Evolutionary conservation across 2,113 vertebrate species (phyloP), one percentile per base, ranked within the genome.

Genomic region (Salvelinus sp.): DNA sequence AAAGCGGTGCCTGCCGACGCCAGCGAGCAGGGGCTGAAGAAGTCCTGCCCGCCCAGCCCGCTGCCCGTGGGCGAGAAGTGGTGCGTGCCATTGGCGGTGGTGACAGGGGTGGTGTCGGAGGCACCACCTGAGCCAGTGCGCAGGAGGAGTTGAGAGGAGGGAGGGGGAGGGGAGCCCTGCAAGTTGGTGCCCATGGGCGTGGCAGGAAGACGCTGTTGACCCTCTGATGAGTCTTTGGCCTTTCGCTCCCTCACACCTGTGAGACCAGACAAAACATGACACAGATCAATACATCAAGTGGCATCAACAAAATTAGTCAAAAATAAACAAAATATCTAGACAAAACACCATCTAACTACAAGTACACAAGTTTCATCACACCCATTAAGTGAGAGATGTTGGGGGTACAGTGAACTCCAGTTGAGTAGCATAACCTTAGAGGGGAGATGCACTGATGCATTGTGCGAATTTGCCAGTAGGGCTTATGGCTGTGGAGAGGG

Each of bases 11-110:
- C 92, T 89, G 94, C 95, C 91, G 91, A 94, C 90, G 90, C 94
- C 94, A 85, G 93, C 90, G 93, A 95, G 89, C 89, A 94, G 92
- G 86, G 94, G 93, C 91, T 91, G 93, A 92, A 95, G 95, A 95
- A 96, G 94, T 94, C 95, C 94, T 94, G 95, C 95, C 58, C 58
- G 30, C 93, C 96, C 92, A 95, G 22, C 22, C 64, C 9, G 20
- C 68, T 93, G 91, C 94, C 94, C 89, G 95, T 93, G 91, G 95
- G 94, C 89, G 96, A 94, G 93, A 96, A 96, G 91, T 95, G 94
- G 93, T 96, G 95, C 88, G 94, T 95, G 92, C 96, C 96, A 89
- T 97, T 97, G 95, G 96, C 94, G 94, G 93, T 94, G 93, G 93
- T 92, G 92, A 92, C 93, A 16, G 69, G 22, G 18, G 38, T 14